Evolutionary conservation across 2,113 vertebrate genomes (phyloP), one percentile per base, ranked within the genome.

Genomic region (Tichodroma muraria): DNA sequence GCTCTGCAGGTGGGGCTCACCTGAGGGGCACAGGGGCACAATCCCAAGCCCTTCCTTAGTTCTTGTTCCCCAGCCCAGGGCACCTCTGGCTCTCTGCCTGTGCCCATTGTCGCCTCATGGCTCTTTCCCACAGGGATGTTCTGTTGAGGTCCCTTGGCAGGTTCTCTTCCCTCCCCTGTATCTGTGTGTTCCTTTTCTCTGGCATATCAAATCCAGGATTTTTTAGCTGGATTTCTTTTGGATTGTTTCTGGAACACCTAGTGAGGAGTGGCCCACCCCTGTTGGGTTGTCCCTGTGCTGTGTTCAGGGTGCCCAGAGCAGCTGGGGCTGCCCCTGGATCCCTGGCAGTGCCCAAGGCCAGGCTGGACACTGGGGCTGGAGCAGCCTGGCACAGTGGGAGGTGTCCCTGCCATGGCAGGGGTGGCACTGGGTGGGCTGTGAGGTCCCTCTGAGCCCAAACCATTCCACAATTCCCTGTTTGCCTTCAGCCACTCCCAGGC

Each of bases 371-470:
- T 56, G 30, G 81, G 57, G 38, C 56, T 47, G 9, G 11, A n/a
- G n/a, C n/a, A n/a, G n/a, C n/a, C n/a, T n/a, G n/a, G n/a, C n/a
- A 18, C 56, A 69, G 38, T 24, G 84, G 84, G 1, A 87, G 64
- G 28, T 38, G 84, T 61, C 56, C 73, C 84, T 86, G 84, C 84
- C 63, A 16, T 33, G 73, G 64, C 73, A 10, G 47, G 63, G 72
- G 5, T 52, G 63, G 54, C 8, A 16, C 18, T 45, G 54, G 54
- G 0, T 27, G 73, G 20, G 9, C 0, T 61, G 1, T 61, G 0
- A 2, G 15, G 15, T 45, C 73, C 23, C 6, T 53, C 3, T 13
- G 42, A n/a, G 3, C 20, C 63, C 72, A 37, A 13, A 4, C 23
- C n/a, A 45, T 4, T 47, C 64, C 40, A 16, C 1, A 6, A 24